These are phyloP conservation scores for Parotocinclus haroldoi DNA, from an alignment of 2,797 vertebrate species.

Conservation along the genomic window DNA sequence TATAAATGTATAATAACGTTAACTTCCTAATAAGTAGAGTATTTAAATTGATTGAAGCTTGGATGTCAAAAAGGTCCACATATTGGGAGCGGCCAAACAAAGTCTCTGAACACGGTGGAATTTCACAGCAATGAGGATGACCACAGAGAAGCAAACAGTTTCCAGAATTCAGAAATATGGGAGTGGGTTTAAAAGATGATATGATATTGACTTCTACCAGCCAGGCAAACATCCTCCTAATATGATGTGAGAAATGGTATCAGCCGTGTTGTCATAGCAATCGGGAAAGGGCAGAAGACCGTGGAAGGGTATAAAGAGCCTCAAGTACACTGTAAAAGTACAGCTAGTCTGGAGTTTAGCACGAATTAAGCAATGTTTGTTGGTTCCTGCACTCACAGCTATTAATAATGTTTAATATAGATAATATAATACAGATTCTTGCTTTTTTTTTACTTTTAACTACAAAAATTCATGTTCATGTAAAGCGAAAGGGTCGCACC, in stretches of 20 bases:
- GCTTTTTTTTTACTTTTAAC: no score
- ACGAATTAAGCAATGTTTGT: background rate
- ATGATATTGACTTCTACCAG: background rate
- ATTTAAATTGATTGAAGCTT: no score
- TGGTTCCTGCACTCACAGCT: background rate
- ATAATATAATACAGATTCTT: no score
- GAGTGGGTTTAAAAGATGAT: background rate
- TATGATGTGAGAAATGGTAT: constrained; percentile 10
- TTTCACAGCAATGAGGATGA: background rate
- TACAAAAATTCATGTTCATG: no score
- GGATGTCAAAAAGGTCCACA: no score
- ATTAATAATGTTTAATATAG: no score
- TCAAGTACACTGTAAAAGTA: background rate
- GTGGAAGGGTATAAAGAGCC: background rate
- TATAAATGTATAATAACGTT: no score
- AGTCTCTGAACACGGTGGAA: background rate
- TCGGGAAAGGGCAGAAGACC: constrained; percentile 1
- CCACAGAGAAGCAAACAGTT: background rate
- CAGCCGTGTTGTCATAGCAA: constrained; percentile 24
- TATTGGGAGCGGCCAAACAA: no score
- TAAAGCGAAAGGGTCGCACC: no score
- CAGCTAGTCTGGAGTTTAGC: no score
- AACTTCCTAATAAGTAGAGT: no score
- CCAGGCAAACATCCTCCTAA: constrained; percentile 4
- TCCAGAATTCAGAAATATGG: background rate